Base-by-base conservation (phyloP, 2,113 vertebrate genomes). In the Ochotona princeps region DNA sequence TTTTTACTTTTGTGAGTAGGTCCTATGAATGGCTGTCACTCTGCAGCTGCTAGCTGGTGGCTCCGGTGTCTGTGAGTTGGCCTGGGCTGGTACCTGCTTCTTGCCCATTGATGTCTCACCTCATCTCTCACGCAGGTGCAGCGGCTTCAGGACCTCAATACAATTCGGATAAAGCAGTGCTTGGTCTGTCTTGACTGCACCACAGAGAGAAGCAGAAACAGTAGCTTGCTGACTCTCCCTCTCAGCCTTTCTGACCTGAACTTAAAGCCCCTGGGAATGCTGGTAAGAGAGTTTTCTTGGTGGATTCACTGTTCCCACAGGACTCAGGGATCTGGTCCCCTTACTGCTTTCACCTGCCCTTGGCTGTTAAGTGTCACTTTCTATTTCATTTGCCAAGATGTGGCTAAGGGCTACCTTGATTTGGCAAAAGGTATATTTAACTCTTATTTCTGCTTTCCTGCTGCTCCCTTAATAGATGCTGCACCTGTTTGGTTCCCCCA, bases 181-280 rank as follows among this genome's bases (percentile, higher is more conserved):
- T 14, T 98, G 70, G 8, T 93, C 3, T 98, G 98, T 79, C 95
- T 97, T 23, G 95, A 93, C 0, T 98, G 98, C 67, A 78, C 47
- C 8, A 2, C 13, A 25, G 95, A 97, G 85, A 92, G 44, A 1
- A 96, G 92, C 60, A 96, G 15, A n/a, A 92, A 90, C 18, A 97
- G 94, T 49, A 92, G 13, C 74, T 94, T 97, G 95, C 70, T 98
- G 74, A 97, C 96, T 1, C 97, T 98, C 38, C 96, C 98, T 0
- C 91, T 98, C 6, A 81, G 97, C 57, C 54, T 98, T 60, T 2
- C 98, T 25, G 96, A 97, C 83, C 35, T 63, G 60, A 78, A 30
- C 69, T 97, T 79, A 25, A 83, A 76, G 1, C 63, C 15, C 66
- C 92, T 98, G 80, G 96, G 28, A 54, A 96, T 85, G 0, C 92